Evolutionary conservation across 1,140 invertebrate genomes (phyloP).

Genomic region (Drosophila santomea): DNA sequence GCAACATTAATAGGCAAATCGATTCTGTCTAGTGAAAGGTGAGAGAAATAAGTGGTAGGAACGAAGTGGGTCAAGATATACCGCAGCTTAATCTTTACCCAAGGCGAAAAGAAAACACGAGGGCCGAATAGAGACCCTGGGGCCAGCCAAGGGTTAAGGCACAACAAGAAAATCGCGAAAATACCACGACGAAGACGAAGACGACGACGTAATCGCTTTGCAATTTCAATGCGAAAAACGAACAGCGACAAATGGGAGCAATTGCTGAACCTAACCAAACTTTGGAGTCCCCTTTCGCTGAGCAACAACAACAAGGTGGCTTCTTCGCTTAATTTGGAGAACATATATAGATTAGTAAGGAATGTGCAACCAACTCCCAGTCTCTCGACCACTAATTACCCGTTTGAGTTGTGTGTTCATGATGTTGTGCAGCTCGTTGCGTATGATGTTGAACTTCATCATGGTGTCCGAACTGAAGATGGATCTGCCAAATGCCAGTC

Average conservation of each 20-base stretch:
- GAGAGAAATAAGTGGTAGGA: conserved; percentile 16
- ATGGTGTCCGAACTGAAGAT: conserved; percentile 98
- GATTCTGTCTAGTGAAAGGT: conserved; percentile 12
- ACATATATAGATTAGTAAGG: conserved; percentile 55
- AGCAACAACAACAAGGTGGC: conserved; percentile 25
- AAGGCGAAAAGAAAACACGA: conserved; percentile 10
- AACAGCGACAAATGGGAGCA: conserved; percentile 58
- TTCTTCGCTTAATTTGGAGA: conserved; percentile 40
- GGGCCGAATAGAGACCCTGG: conserved; percentile 19
- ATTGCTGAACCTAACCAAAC: conserved; percentile 72
- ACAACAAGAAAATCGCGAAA: conserved; percentile 52
- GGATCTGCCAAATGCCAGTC: conserved; percentile 94
- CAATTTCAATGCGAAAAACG: conserved; percentile 64
- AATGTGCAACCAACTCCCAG: conserved; percentile 5
- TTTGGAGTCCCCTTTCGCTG: conserved; percentile 26
- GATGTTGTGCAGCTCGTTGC: conserved; percentile 98
- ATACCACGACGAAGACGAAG: conserved; percentile 50
- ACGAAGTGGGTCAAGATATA: conserved; percentile 63
- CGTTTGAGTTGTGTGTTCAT: conserved; percentile 97
- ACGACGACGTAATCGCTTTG: conserved; percentile 74
- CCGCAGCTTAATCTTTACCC: conserved; percentile 9
- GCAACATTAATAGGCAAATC: not conserved
- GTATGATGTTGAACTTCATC: conserved; percentile 98
- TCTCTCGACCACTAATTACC: conserved; percentile 88
- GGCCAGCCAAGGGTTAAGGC: conserved; percentile 64